Percentiles rank a stretch among this genome's conserved stretches.
phyloP scores from a whole-genome alignment of 2,888 invertebrate genomes.

The Leuctra nigra region DNA sequence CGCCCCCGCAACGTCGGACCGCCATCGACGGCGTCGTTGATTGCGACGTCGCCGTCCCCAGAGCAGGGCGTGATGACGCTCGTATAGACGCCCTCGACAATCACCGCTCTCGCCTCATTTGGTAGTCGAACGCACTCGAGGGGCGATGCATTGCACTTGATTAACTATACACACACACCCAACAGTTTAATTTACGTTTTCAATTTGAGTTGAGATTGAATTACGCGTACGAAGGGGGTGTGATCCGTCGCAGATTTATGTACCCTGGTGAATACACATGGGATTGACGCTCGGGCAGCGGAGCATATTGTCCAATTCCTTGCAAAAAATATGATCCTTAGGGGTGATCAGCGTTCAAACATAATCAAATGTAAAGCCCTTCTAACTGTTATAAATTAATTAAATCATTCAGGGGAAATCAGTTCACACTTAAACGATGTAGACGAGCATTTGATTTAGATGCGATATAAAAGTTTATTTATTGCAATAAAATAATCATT shows the following conservation, averaged over 20 bases:
- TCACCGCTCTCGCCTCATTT: constrained; percentile 25
- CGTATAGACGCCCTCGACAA: constrained; percentile 11
- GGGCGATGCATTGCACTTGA: constrained; percentile 20
- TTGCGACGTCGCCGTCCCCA: not conserved
- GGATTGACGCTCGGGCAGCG: too few species aligned
- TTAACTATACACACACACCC: constrained; percentile 26
- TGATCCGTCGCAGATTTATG: not conserved
- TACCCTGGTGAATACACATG: not conserved
- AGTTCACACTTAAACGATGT: too few species aligned
- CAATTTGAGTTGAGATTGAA: constrained; percentile 22
- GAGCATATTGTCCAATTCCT: too few species aligned
- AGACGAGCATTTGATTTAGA: too few species aligned
- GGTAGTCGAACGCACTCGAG: constrained; percentile 26
- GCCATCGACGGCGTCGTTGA: not conserved
- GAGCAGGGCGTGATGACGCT: constrained; percentile 21
- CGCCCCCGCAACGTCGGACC: not conserved
- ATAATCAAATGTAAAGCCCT: too few species aligned
- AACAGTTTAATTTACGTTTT: constrained; percentile 27
- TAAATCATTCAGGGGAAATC: too few species aligned
- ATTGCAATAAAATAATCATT: too few species aligned
- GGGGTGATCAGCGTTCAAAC: too few species aligned
- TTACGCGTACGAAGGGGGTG: constrained; percentile 10
- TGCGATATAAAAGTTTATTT: too few species aligned
- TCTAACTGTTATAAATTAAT: too few species aligned
- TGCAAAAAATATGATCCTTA: too few species aligned